Evolutionary conservation across 2,888 invertebrate species (phyloP).

Genomic region (Deilephila porcellus): DNA sequence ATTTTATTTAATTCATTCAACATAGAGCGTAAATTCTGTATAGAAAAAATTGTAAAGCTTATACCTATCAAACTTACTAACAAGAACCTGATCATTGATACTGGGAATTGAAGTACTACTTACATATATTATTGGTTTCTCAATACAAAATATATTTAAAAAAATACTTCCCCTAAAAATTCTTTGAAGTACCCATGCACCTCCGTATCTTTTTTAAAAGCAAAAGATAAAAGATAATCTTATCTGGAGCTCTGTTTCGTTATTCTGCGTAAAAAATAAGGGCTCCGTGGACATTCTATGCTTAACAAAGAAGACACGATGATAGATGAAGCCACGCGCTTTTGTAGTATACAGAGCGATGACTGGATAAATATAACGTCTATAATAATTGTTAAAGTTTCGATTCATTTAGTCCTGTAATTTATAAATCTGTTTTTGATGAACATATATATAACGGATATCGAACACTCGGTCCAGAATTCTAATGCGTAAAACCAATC

Average conservation of each 20-base stretch:
- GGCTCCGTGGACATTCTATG: conserved; percentile 50
- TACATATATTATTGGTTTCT: neutral
- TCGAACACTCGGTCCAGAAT: no score
- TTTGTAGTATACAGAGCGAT: conserved; percentile 52
- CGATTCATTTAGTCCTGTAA: neutral
- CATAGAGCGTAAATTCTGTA: no score
- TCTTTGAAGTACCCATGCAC: neutral
- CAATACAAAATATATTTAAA: conserved; percentile 11
- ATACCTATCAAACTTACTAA: no score
- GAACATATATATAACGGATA: no score
- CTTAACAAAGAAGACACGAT: conserved; percentile 61
- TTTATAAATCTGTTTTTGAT: no score
- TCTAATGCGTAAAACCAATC: no score
- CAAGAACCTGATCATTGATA: no score
- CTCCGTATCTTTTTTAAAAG: conserved; percentile 44
- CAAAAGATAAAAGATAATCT: conserved; percentile 62
- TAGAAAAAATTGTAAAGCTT: no score
- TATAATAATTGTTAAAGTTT: conserved; percentile 44
- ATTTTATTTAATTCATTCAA: no score
- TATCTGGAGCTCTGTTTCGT: conserved; percentile 55
- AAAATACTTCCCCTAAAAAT: conserved; percentile 11
- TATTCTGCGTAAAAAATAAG: conserved; percentile 50
- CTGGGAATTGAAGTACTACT: neutral
- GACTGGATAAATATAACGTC: conserved; percentile 40
- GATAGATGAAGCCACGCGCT: conserved; percentile 56